Evolutionary conservation across 2,113 vertebrate species (phyloP), one percentile per base, ranked within the genome.

Genomic region (Salvelinus namaycush): DNA sequence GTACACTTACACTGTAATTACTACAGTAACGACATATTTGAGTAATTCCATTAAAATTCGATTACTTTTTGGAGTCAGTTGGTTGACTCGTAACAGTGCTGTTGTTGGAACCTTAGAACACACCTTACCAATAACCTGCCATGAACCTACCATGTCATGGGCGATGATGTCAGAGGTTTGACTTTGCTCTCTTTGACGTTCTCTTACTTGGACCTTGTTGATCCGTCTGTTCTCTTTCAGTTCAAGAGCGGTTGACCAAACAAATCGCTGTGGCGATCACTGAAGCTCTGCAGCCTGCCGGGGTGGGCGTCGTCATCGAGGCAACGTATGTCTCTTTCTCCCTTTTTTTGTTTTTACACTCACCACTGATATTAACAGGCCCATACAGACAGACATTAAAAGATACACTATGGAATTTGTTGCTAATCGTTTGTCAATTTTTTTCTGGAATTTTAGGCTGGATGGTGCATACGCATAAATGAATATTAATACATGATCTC

Each of bases 211-310:
- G 3, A 5, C 16, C 16, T 54, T 11, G 8, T 34, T 13, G 80
- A 34, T 76, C 12, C 68, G n/a, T 73, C 31, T 27, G 7, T 82
- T 1, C 34, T 2, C 16, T 18, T 16, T 16, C 95, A 99, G 98
- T 99, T 79, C 98, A 99, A 89, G 98, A 99, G 51, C 95, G 98
- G 84, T 92, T 99, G 79, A 99, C 98, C 27, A 99, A 99, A 83
- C 98, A 99, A 65, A 99, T 99, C 0, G 98, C 98, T 0, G 88
- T 98, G 6, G 98, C 98, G 26, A 97, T 99, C 92, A 99, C 97
- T 0, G 98, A 99, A 90, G 97, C 97, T 73, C 90, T 99, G 81
- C 91, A 94, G 87, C 98, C 98, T 0, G 94, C 97, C 0, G 98
- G 98, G 1, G 98, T 99, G 0, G 98, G 97, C 0, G 98, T 99